Evolutionary conservation across 2,113 vertebrate species (phyloP).

Genomic region (Solea solea): DNA sequence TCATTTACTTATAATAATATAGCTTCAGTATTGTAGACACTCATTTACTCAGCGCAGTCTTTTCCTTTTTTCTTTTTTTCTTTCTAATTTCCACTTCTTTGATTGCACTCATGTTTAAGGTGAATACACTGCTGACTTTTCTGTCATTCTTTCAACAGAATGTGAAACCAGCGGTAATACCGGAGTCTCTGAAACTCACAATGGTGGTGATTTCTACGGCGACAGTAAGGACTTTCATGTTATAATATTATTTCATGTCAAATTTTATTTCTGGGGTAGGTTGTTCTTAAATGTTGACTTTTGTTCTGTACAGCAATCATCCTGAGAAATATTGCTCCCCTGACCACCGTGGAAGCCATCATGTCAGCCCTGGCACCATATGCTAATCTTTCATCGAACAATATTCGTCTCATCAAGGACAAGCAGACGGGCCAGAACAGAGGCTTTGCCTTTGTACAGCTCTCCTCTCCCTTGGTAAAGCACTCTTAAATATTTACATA

Average conservation of each 20-base stretch:
- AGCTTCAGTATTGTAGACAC: neutral
- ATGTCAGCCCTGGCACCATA: conserved; percentile 93
- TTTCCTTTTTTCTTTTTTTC: neutral
- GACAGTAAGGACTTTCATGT: conserved; percentile 88
- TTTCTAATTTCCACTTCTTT: conserved; percentile 1
- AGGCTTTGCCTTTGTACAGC: conserved; percentile 97
- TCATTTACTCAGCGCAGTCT: neutral
- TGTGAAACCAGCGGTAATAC: conserved; percentile 84
- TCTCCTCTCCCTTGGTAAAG: conserved; percentile 94
- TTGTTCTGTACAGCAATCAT: conserved; percentile 88
- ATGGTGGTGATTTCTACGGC: conserved; percentile 94
- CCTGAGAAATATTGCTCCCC: conserved; percentile 93
- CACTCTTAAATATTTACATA: neutral
- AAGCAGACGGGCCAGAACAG: conserved; percentile 97
- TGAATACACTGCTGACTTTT: conserved; percentile 30
- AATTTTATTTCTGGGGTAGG: neutral
- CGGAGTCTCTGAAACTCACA: conserved; percentile 87
- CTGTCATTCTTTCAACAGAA: conserved; percentile 82
- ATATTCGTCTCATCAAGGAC: conserved; percentile 98
- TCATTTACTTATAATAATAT: conserved; percentile 1
- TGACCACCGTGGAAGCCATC: conserved; percentile 95
- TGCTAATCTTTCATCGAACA: conserved; percentile 94
- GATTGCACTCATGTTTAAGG: conserved; percentile 10
- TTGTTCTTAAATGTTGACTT: neutral
- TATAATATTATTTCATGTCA: neutral